These are phyloP conservation scores for Pomatostomus ruficeps DNA, from an alignment of 2,113 vertebrate genomes.

Conservation along the genomic window DNA sequence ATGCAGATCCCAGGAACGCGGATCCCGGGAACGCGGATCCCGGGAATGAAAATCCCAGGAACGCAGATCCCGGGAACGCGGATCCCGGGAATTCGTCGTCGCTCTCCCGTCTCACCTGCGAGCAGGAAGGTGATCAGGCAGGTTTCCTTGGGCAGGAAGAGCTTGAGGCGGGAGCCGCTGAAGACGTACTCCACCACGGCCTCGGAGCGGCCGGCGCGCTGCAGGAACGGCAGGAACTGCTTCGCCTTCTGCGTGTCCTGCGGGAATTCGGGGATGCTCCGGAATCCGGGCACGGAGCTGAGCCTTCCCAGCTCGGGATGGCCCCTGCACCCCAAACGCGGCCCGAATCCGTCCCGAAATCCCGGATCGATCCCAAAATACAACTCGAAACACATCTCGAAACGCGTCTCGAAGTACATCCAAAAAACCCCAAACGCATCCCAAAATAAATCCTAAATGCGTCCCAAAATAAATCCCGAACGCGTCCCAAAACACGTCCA, in stretches of 20 bases:
- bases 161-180: constrained; percentile 94
- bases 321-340: fast-evolving
- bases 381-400: too few relatives aligned
- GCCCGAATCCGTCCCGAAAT: background rate
- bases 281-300: too few relatives aligned
- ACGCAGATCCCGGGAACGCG: fast-evolving
- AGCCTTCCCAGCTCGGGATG: background rate
- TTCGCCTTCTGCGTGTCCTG: constrained; percentile 97
- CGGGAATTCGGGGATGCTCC: background rate
- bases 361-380: background rate
- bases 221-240: constrained; percentile 96
- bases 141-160: constrained; percentile 98
- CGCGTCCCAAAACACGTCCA: background rate
- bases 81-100: background rate
- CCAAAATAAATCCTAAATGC: background rate
- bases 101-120: constrained; percentile 72
- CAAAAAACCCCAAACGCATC: too few relatives aligned
- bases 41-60: too few relatives aligned
- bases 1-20: fast-evolving
- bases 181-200: constrained; percentile 96
- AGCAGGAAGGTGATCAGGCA: constrained; percentile 98
- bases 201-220: constrained; percentile 92
- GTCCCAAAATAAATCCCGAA: too few relatives aligned
- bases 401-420: too few relatives aligned
- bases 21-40: too few relatives aligned